Percentiles rank a stretch among this genome's conserved stretches.
These are phyloP conservation scores for Drosophila yooni DNA, from an alignment of 2,888 invertebrate species.

Conservation along the genomic window DNA sequence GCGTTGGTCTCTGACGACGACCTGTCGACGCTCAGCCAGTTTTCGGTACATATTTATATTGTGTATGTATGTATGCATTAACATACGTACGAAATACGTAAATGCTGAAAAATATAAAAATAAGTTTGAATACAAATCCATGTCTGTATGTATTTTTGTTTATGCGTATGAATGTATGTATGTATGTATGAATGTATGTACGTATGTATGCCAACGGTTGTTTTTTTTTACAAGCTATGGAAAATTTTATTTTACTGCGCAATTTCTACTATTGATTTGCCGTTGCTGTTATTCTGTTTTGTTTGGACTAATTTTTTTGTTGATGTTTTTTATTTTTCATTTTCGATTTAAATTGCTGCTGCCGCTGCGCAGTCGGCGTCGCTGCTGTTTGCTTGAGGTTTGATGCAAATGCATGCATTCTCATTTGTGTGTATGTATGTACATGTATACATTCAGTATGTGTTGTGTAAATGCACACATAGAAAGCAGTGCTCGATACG, in stretches of 20 bases:
- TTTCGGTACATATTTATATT: slow-evolving; percentile 5
- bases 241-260: slow-evolving; percentile 73
- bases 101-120: slow-evolving; percentile 62
- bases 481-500: slow-evolving; percentile 6
- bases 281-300: slow-evolving; percentile 40
- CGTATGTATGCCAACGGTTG: slow-evolving; percentile 50
- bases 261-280: slow-evolving; percentile 73
- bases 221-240: slow-evolving; percentile 61
- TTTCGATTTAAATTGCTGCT: slow-evolving; percentile 16
- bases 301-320: slow-evolving; percentile 10
- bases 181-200: slow-evolving; percentile 7
- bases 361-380: slow-evolving; percentile 22
- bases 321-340: slow-evolving; percentile 14
- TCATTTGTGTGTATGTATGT: neutral
- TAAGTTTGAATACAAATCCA: slow-evolving; percentile 48
- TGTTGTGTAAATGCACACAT: neutral
- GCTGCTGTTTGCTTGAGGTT: slow-evolving; percentile 9
- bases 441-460: neutral
- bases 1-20: slow-evolving; percentile 61
- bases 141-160: slow-evolving; percentile 27
- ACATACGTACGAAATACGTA: slow-evolving; percentile 50
- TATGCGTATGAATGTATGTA: slow-evolving; percentile 16
- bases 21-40: slow-evolving; percentile 23
- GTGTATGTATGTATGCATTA: slow-evolving; percentile 17
- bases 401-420: slow-evolving; percentile 22